Base-by-base conservation (phyloP, 2,797 vertebrate species). In the Sebastes hubbsi region DNA sequence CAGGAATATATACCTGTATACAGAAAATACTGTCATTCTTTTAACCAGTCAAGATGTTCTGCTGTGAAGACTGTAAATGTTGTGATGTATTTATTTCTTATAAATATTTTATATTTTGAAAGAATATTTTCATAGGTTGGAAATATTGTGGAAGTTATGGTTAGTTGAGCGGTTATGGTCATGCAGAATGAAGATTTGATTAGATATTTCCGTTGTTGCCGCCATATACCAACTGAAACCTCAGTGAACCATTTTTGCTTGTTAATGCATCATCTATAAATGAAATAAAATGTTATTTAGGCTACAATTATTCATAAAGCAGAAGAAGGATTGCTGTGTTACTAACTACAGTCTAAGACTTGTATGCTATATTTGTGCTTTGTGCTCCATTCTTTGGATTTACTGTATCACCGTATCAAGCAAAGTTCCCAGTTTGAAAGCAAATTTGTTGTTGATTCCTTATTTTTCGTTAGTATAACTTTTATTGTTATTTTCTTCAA, bases 21-120 rank as follows among this genome's bases (percentile, higher is more conserved):
- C 8, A 70, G 18, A 74, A 74, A 54, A 66, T 72, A 66, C 42
- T 38, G 76, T 77, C 16, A 36, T 67, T 83, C 65, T 59, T 71
- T 34, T 32, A 59, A 18, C 52, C 30, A 25, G 63, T 79, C 25
- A 42, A 72, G 12, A 58, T 75, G 6, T 55, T 64, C 9, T 75
- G 49, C 25, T 65, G 25, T 77, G 42, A 84, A 62, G 29, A 9
- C 69, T 88, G 11, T 64, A 74, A 84, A 83, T 87, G 73, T 81
- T 52, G 27, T 78, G 34, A 81, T 86, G 34, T 94, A 88, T 91
- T 91, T 88, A 89, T 91, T 90, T 78, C 64, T 75, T 85, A 75
- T 54, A 62, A 78, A 88, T 91, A 85, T 46, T 87, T 67, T 92
- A 86, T 82, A 84, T 89, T 91, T 87, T 83, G 38, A 87, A 84